phyloP scores from a whole-genome alignment of 2,797 vertebrate genomes.

The Cirrhinus molitorella region DNA sequence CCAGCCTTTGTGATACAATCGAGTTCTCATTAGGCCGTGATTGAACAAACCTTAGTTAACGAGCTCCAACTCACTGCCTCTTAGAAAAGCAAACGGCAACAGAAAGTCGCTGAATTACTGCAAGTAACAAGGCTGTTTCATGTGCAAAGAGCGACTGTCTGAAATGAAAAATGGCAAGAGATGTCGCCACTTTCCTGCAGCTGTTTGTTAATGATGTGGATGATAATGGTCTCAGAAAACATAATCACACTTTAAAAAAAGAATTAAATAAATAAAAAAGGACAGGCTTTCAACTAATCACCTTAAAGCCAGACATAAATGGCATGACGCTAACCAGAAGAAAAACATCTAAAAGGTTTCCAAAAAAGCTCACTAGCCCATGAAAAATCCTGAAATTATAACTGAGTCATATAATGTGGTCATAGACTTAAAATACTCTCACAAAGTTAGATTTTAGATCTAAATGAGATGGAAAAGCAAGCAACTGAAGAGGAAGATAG shows the following conservation, averaged over 20 bases:
- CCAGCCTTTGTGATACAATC: conserved; percentile 40
- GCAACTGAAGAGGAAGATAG: background rate
- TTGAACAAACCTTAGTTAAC: conserved; percentile 50
- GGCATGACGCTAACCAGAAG: background rate
- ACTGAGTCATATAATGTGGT: conserved; percentile 8
- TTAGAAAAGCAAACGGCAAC: conserved; percentile 40
- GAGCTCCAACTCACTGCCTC: conserved; percentile 34
- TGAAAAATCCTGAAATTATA: background rate
- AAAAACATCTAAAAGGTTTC: background rate
- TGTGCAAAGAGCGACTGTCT: conserved; percentile 37
- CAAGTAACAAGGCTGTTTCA: conserved; percentile 46
- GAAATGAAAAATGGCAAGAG: conserved; percentile 51
- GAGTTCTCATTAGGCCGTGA: conserved; percentile 43
- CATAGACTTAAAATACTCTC: background rate
- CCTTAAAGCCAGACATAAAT: background rate
- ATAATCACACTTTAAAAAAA: conserved; percentile 51
- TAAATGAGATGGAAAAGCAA: background rate
- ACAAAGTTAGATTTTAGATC: background rate
- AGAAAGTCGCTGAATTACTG: conserved; percentile 28
- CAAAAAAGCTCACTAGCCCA: background rate
- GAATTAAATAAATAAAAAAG: conserved; percentile 31
- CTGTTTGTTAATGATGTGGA: conserved; percentile 55
- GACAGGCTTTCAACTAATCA: background rate
- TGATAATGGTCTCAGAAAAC: conserved; percentile 51
- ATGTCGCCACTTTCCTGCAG: conserved; percentile 50